phyloP scores from a whole-genome alignment of 2,797 vertebrate genomes.

The Poecile montanus region DNA sequence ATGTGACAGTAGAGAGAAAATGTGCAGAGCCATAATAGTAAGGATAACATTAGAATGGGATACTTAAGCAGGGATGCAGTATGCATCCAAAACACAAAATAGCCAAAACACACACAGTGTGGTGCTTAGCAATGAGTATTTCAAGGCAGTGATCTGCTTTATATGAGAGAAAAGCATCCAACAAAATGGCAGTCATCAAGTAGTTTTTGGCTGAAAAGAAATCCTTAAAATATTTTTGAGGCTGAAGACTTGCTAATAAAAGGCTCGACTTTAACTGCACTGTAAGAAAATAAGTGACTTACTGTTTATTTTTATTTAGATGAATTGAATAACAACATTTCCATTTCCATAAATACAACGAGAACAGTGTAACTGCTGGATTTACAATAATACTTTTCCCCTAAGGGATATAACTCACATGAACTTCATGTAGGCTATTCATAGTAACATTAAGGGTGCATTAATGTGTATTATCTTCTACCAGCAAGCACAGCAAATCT shows the following conservation, averaged over 20 bases:
- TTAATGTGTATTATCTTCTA: not conserved
- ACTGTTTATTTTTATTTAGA: not conserved
- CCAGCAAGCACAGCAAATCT: not conserved
- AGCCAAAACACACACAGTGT: not conserved
- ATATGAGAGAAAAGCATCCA: not conserved
- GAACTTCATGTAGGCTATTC: not conserved
- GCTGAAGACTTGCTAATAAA: not conserved
- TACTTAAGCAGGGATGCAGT: not conserved
- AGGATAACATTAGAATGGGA: not conserved
- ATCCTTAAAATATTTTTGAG: not conserved
- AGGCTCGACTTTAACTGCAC: not conserved
- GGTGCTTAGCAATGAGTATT: not conserved
- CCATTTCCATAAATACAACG: not conserved
- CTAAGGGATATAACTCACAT: not conserved
- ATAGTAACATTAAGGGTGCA: not conserved
- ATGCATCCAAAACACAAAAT: not conserved
- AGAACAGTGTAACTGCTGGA: not conserved
- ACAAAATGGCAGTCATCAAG: not conserved
- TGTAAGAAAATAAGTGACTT: not conserved
- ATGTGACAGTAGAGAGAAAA: not conserved
- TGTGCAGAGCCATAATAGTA: not conserved
- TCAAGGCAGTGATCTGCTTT: not conserved
- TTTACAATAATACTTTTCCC: not conserved
- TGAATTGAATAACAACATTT: not conserved
- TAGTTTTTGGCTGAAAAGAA: not conserved